Evolutionary conservation across 2,888 invertebrate species (phyloP), one percentile per base, ranked within the genome.

Genomic region (Apomyelois bistriatella): DNA sequence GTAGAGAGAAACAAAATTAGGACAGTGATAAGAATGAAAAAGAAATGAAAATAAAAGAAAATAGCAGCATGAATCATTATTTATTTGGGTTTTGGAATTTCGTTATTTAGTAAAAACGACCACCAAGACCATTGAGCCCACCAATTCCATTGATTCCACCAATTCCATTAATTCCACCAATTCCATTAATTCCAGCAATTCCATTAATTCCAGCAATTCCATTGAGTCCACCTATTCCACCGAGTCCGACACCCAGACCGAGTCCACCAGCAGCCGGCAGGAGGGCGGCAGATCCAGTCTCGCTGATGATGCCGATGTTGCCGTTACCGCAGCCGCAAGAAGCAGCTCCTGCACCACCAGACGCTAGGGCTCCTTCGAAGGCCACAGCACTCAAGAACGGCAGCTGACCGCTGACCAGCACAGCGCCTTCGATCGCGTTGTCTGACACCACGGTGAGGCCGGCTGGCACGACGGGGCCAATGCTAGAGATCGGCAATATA

Each of bases 321-420:
- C 73, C 73, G 32, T 58, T 65, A 1, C 74, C 73, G 53, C 72
- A 66, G 32, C 66, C 64, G 53, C 70, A 60, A 3, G 62, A 53
- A 5, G 70, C 68, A 5, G 60, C 56, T 17, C 74, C 76, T 36
- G 65, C 60, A 3, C 76, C 77, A 35, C 60, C 58, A 5, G 74
- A 64, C 1, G 70, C 66, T 12, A 77, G 42, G 2, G 54, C 53
- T 0, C 74, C 74, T 49, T 71, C 73, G 3, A 74, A 54, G 37
- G 67, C 68, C 0, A 76, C 75, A 3, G 76, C 69, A 1, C 72
- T 73, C 6, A 79, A 35, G 66, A 74, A 76, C 0, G 79, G 79
- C 15, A 78, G 52, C 37, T 73, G 57, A 0, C 78, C 79, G 43
- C 57, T 59, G 0, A 75, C 69, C 3, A 61, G 56, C 12, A 78